A percentile compares a stretch with the other conserved stretches of the same genome.
These are phyloP conservation scores for Phragmatobia fuliginosa DNA, from an alignment of 2,888 invertebrate species.

Conservation along the genomic window DNA sequence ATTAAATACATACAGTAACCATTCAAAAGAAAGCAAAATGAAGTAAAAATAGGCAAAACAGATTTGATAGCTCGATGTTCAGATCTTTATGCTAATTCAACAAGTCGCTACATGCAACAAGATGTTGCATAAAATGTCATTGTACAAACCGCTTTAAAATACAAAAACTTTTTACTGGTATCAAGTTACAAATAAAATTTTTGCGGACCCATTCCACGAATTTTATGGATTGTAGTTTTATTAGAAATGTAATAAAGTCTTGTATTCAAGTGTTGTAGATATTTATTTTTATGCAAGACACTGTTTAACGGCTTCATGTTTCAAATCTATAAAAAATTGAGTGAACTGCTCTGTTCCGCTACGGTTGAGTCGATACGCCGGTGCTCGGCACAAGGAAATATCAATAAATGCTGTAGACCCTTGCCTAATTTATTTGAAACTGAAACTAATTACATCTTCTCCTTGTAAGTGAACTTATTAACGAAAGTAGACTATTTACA, in stretches of 20 bases:
- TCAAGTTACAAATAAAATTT: neutral
- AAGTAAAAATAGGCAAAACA: too few species aligned
- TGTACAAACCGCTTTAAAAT: neutral
- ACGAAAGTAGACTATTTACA: too few species aligned
- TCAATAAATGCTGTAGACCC: neutral
- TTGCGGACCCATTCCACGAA: neutral
- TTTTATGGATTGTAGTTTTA: neutral
- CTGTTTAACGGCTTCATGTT: neutral
- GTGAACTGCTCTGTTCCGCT: neutral
- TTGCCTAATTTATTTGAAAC: neutral
- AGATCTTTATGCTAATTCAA: too few species aligned
- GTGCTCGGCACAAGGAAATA: slow-evolving; percentile 3
- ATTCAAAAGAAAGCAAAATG: too few species aligned
- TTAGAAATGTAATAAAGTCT: neutral
- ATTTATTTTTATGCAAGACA: neutral
- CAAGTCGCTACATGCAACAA: too few species aligned
- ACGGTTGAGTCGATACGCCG: neutral
- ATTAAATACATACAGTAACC: too few species aligned
- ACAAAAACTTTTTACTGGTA: neutral
- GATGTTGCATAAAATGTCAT: too few species aligned
- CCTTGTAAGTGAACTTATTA: too few species aligned
- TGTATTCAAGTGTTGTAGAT: neutral
- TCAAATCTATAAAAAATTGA: neutral
- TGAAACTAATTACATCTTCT: neutral
- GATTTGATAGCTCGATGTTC: too few species aligned